phyloP scores from a whole-genome alignment of 2,113 vertebrate species.

The Trinectes maculatus region DNA sequence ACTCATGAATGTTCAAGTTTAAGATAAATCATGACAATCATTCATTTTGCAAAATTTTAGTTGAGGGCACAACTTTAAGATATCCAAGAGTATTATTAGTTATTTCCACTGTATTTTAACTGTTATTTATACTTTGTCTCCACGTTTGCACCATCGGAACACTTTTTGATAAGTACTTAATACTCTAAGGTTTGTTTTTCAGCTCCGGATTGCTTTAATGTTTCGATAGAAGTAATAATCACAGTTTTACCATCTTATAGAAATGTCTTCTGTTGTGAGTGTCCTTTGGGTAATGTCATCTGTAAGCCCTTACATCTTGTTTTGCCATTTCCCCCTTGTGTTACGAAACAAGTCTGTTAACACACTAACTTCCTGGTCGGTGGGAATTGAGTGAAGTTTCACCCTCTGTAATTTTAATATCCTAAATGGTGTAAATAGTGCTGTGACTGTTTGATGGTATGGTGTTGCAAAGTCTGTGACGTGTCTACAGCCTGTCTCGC shows the following conservation, averaged over 20 bases:
- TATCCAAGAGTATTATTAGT: constrained; percentile 38
- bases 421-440: constrained; percentile 66
- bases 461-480: constrained; percentile 42
- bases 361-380: constrained; percentile 51
- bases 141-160: constrained; percentile 36
- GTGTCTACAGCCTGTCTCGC: constrained; percentile 41
- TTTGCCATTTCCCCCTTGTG: constrained; percentile 41
- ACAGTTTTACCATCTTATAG: constrained; percentile 21
- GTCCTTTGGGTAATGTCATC: constrained; percentile 29
- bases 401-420: constrained; percentile 29
- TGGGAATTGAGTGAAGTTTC: constrained; percentile 2
- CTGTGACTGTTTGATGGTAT: constrained; percentile 44
- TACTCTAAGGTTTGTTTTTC: constrained; percentile 17
- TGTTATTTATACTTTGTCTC: constrained; percentile 71
- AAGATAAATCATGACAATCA: constrained; percentile 66
- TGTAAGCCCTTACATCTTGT: constrained; percentile 34
- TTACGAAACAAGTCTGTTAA: constrained; percentile 44
- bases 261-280: constrained; percentile 23
- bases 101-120: constrained; percentile 51
- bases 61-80: constrained; percentile 39
- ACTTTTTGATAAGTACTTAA: constrained; percentile 1
- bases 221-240: background rate
- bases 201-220: constrained; percentile 3
- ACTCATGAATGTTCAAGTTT: constrained; percentile 52
- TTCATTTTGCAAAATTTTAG: constrained; percentile 44